These are phyloP conservation scores for Alouatta palliata DNA, from an alignment of 2,113 vertebrate genomes.

Conservation along the genomic window DNA sequence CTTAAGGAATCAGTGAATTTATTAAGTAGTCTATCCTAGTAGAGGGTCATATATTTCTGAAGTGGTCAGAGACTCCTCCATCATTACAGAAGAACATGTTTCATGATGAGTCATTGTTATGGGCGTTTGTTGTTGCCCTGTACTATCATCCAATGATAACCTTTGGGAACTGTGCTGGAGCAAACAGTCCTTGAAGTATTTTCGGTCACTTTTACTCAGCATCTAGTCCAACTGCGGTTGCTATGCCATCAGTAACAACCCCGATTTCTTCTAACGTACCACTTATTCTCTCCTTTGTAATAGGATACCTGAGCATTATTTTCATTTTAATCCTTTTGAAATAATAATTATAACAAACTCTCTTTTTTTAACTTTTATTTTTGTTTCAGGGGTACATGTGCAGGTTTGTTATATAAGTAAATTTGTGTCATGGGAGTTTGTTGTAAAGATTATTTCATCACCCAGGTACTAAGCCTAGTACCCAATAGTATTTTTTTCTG, in stretches of 20 bases:
- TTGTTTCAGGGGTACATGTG: too few species aligned
- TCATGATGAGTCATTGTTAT: background rate
- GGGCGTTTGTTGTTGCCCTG: background rate
- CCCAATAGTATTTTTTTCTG: too few species aligned
- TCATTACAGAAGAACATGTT: background rate
- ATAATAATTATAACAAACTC: background rate
- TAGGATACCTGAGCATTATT: background rate
- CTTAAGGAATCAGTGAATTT: background rate
- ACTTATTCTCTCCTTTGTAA: background rate
- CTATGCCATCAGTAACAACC: background rate
- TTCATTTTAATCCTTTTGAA: background rate
- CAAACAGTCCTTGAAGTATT: background rate
- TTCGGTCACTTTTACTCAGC: background rate
- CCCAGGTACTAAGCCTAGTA: too few species aligned
- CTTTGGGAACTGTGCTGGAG: background rate
- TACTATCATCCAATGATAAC: background rate
- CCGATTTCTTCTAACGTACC: background rate
- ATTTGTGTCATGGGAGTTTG: too few species aligned
- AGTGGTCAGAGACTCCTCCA: background rate
- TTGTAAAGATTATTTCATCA: too few species aligned
- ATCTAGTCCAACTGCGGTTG: background rate
- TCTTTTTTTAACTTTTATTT: background rate
- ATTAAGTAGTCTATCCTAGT: background rate
- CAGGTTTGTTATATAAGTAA: too few species aligned
- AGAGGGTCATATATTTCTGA: constrained; percentile 29